Base-by-base conservation (phyloP, 2,113 vertebrate species). In the Thinocorus orbignyianus region DNA sequence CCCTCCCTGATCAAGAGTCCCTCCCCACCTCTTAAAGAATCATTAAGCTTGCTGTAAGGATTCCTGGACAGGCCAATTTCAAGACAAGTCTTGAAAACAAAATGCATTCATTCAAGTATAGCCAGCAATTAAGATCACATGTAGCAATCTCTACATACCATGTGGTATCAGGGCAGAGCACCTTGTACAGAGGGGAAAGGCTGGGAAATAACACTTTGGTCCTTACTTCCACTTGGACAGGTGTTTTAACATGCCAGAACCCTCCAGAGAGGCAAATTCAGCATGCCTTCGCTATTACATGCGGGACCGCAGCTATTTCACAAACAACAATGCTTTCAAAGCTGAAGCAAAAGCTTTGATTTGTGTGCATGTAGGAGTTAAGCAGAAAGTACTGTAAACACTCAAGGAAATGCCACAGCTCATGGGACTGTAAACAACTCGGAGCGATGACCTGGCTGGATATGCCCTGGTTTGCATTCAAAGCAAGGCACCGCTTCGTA, bases 381-480 rank as follows among this genome's bases (percentile, higher is more conserved):
- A 87, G 84, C 83, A 89, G 55, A 91, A 91, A 93, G 84, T 35
- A 18, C 86, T 72, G 84, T 33, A 91, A 95, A 74, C 83, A 95
- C 15, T 39, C 8, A 65, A 74, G 3, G 57, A 91, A 87, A 83
- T 3, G 30, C 65, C 73, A 64, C 86, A 89, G 95, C 93, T 92
- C 84, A 12, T 76, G 86, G 84, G 96, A 92, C 81, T 24, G 78
- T 94, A 93, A 96, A 95, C 93, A 96, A 91, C 92, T 94, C 22
- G 0, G 65, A 95, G 93, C 77, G 0, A 81, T 89, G 95, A 91
- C 94, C 94, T 92, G 94, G 93, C 94, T 91, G 91, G 91, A 78
- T 95, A 18, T 72, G 86, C 82, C 90, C 78, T 51, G 77, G 68
- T 89, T 81, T 85, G 93, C 86, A 92, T 86, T 91, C 94, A 95